Evolutionary conservation across 1,140 invertebrate species (phyloP).

Genomic region (Halesus radiatus): DNA sequence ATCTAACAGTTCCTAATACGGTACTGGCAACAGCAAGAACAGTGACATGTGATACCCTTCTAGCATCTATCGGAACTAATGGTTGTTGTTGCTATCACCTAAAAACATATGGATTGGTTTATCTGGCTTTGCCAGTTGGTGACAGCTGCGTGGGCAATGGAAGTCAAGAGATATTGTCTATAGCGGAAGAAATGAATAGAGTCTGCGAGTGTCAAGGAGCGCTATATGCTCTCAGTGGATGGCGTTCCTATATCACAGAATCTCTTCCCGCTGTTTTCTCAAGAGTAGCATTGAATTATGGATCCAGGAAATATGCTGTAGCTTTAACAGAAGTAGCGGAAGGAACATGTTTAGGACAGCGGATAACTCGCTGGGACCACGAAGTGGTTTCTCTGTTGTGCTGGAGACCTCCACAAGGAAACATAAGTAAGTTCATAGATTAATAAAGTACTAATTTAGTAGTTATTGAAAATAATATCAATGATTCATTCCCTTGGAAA

Average conservation of each 20-base stretch:
- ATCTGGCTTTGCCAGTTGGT: constrained; percentile 72
- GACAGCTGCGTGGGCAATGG: constrained; percentile 64
- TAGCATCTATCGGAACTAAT: constrained; percentile 69
- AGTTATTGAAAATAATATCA: too few relatives aligned
- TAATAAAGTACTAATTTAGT: neutral
- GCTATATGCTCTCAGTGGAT: constrained; percentile 77
- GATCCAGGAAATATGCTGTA: constrained; percentile 80
- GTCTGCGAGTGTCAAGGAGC: constrained; percentile 76
- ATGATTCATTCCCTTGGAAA: too few relatives aligned
- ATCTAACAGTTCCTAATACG: constrained; percentile 68
- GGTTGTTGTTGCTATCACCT: constrained; percentile 66
- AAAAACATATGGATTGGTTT: constrained; percentile 72
- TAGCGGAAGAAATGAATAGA: constrained; percentile 73
- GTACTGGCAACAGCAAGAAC: constrained; percentile 73
- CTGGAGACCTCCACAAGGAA: constrained; percentile 85
- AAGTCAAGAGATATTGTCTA: constrained; percentile 64
- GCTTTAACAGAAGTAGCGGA: constrained; percentile 79
- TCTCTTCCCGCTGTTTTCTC: constrained; percentile 78
- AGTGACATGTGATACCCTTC: constrained; percentile 64
- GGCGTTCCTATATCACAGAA: constrained; percentile 78
- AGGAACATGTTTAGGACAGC: constrained; percentile 62
- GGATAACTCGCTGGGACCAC: constrained; percentile 76
- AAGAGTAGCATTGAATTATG: constrained; percentile 77
- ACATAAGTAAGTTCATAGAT: constrained; percentile 76
- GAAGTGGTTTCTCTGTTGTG: constrained; percentile 78